Percentiles rank a stretch among this genome's conserved stretches.
These are phyloP conservation scores for Salticus scenicus DNA, from an alignment of 2,888 invertebrate species.

Conservation along the genomic window DNA sequence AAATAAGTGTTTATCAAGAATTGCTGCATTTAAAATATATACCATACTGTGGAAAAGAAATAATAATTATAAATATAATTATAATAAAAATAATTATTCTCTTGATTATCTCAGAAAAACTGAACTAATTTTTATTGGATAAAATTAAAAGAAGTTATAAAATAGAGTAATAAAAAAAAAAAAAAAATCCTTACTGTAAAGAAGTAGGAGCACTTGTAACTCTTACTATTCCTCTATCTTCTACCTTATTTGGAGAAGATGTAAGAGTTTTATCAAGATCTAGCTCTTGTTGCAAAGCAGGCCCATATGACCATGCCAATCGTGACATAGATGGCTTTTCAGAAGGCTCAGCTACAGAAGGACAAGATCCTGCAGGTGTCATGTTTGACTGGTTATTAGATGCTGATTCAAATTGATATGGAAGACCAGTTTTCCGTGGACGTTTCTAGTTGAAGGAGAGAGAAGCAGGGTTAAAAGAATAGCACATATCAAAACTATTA, in stretches of 20 bases:
- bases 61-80: too few relatives aligned
- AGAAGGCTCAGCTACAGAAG: slow-evolving; percentile 45
- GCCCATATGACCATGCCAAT: slow-evolving; percentile 63
- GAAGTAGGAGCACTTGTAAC: slow-evolving; percentile 87
- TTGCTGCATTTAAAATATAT: too few relatives aligned
- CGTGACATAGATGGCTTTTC: slow-evolving; percentile 47
- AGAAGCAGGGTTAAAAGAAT: too few relatives aligned
- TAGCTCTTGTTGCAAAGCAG: slow-evolving; percentile 47
- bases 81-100: too few relatives aligned
- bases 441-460: slow-evolving; percentile 36
- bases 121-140: too few relatives aligned
- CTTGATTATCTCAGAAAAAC: too few relatives aligned
- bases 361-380: slow-evolving; percentile 57
- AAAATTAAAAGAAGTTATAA: background rate
- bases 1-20: too few relatives aligned
- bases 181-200: slow-evolving; percentile 79
- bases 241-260: slow-evolving; percentile 29
- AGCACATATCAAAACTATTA: too few relatives aligned
- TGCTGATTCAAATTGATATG: slow-evolving; percentile 13
- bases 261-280: slow-evolving; percentile 48
- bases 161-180: background rate
- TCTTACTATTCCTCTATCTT: slow-evolving; percentile 75
- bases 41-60: too few relatives aligned
- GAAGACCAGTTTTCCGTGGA: slow-evolving; percentile 44
- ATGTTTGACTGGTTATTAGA: slow-evolving; percentile 1